Percentiles rank a stretch among this genome's conserved stretches.
Evolutionary conservation across 2,797 vertebrate genomes (phyloP).

Genomic region (Adrianichthys oophorus): DNA sequence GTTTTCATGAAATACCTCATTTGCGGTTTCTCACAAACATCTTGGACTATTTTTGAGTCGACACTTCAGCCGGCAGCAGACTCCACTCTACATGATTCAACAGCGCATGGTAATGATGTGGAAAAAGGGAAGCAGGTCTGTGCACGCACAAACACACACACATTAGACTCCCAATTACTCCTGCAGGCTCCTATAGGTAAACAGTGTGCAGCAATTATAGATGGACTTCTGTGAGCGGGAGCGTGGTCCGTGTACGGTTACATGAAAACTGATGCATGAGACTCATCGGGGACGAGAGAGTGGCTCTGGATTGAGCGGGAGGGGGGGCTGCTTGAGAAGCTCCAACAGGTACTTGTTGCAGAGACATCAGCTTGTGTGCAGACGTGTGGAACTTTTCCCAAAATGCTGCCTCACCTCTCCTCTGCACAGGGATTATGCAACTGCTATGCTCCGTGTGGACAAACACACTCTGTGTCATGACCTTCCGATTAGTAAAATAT

Average conservation of each 20-base stretch:
- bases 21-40: background rate
- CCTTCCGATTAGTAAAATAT: no score
- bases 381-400: background rate
- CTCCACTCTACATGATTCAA: constrained; percentile 36
- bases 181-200: constrained; percentile 36
- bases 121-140: constrained; percentile 44
- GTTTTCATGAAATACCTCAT: no score
- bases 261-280: constrained; percentile 27
- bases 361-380: constrained; percentile 6
- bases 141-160: constrained; percentile 3
- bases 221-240: constrained; percentile 22
- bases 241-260: constrained; percentile 31
- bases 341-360: background rate
- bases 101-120: constrained; percentile 20
- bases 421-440: constrained; percentile 13
- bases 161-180: constrained; percentile 13
- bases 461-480: background rate
- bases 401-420: constrained; percentile 1
- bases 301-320: constrained; percentile 4
- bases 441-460: background rate
- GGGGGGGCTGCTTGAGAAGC: constrained; percentile 1
- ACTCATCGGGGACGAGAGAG: constrained; percentile 15
- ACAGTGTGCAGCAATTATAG: constrained; percentile 35
- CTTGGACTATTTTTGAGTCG: constrained; percentile 1
- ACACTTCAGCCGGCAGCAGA: constrained; percentile 7